Percentiles rank a stretch among this genome's conserved stretches.
Conservation (phyloP, 2,113 vertebrate species). For the Ctenodactylus gundi region DNA sequence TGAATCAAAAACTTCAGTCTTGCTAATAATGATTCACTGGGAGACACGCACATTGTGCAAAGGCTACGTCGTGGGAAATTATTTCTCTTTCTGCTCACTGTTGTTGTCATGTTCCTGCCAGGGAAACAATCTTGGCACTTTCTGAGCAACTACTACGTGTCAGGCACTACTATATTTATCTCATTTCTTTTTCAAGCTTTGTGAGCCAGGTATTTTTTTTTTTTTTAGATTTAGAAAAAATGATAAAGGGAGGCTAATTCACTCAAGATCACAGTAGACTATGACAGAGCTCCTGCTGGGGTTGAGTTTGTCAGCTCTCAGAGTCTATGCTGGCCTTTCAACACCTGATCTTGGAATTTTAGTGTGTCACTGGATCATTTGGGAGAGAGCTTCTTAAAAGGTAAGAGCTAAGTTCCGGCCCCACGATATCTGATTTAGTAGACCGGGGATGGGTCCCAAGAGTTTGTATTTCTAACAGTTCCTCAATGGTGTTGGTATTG, state of each 20-base stretch:
- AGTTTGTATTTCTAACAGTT: neutral
- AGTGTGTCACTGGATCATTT: neutral
- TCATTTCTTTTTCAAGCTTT: conserved; percentile 18
- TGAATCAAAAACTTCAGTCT: conserved; percentile 39
- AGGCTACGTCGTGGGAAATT: conserved; percentile 24
- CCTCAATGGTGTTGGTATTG: neutral
- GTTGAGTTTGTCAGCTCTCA: neutral
- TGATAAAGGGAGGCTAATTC: neutral
- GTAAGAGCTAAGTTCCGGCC: too few relatives aligned
- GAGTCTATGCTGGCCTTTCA: neutral
- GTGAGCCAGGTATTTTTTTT: neutral
- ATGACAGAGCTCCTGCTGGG: neutral
- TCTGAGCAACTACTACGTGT: conserved; percentile 40
- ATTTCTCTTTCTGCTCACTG: conserved; percentile 14
- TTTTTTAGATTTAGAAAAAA: conserved; percentile 14
- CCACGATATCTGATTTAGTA: neutral
- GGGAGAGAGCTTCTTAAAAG: neutral
- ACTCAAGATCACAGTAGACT: neutral
- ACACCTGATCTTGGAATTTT: neutral
- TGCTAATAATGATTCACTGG: neutral
- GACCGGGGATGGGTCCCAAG: neutral
- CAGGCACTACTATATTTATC: neutral
- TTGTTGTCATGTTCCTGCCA: neutral
- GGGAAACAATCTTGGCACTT: conserved; percentile 26
- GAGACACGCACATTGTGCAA: neutral